Conservation (phyloP, 2,113 vertebrate genomes). For the Odontesthes bonariensis region DNA sequence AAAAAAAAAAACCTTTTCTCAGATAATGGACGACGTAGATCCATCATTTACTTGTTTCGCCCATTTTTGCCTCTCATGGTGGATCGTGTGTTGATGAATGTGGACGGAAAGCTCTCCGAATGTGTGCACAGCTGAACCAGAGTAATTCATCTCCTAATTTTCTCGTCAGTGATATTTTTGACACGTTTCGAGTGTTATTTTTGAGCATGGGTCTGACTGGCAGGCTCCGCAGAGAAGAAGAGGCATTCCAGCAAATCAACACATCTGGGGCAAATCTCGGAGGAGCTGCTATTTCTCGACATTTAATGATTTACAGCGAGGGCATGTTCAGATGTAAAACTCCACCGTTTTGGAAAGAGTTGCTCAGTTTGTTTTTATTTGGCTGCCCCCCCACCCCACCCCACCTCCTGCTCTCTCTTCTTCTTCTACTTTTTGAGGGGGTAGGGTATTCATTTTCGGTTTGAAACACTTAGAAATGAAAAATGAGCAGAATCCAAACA, state of each 20-base stretch:
- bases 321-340: slow-evolving; percentile 47
- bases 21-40: no score
- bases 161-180: slow-evolving; percentile 51
- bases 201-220: slow-evolving; percentile 60
- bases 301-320: slow-evolving; percentile 53
- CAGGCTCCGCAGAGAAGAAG: slow-evolving; percentile 38
- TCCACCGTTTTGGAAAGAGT: slow-evolving; percentile 20
- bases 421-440: background rate
- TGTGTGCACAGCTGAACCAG: slow-evolving; percentile 17
- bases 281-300: slow-evolving; percentile 58
- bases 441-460: slow-evolving; percentile 59
- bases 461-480: slow-evolving; percentile 59
- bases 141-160: slow-evolving; percentile 47
- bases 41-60: background rate
- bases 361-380: background rate
- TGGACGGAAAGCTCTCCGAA: background rate
- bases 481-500: slow-evolving; percentile 73
- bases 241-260: slow-evolving; percentile 61
- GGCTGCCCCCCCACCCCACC: no score
- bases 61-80: background rate
- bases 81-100: background rate
- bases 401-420: background rate
- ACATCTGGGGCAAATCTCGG: slow-evolving; percentile 74
- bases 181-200: slow-evolving; percentile 63
- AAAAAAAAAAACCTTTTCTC: no score